Conservation (phyloP, 2,888 invertebrate species). For the Subacronicta megacephala region DNA sequence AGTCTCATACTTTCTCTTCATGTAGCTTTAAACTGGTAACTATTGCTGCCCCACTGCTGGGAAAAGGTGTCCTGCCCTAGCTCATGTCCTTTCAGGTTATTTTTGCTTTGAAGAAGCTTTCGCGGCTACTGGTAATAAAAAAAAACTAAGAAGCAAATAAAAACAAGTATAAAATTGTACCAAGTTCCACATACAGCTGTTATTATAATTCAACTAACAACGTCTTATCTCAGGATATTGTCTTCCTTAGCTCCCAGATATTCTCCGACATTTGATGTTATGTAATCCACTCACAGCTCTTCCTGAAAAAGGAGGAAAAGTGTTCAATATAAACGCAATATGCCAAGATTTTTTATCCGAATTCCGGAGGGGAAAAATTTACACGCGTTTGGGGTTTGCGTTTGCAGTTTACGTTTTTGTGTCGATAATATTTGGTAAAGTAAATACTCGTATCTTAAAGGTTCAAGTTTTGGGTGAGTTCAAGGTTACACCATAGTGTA, state of each 20-base stretch:
- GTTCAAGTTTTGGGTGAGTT: slow-evolving; percentile 14
- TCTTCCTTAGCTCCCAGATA: slow-evolving; percentile 11
- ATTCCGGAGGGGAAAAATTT: slow-evolving; percentile 32
- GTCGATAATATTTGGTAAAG: background rate
- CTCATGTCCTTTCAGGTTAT: no score
- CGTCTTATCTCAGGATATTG: slow-evolving; percentile 18
- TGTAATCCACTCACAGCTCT: slow-evolving; percentile 21
- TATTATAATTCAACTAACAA: slow-evolving; percentile 9
- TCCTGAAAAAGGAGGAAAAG: slow-evolving; percentile 25
- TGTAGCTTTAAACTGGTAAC: no score
- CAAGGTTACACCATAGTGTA: slow-evolving; percentile 4
- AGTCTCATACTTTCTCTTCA: no score
- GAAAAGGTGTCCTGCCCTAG: no score
- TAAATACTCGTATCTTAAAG: slow-evolving; percentile 11
- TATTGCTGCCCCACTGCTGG: no score
- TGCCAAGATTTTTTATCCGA: slow-evolving; percentile 31
- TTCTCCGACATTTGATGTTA: slow-evolving; percentile 15
- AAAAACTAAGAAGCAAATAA: no score
- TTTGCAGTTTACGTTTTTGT: slow-evolving; percentile 2
- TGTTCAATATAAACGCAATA: slow-evolving; percentile 39
- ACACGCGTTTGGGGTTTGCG: slow-evolving; percentile 23
- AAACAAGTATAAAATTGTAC: no score
- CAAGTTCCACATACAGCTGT: no score
- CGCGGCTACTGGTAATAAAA: no score
- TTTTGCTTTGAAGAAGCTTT: no score